Percentiles rank a stretch among this genome's conserved stretches.
Evolutionary conservation across 2,888 invertebrate genomes (phyloP).

Genomic region (Pelosia muscerda): DNA sequence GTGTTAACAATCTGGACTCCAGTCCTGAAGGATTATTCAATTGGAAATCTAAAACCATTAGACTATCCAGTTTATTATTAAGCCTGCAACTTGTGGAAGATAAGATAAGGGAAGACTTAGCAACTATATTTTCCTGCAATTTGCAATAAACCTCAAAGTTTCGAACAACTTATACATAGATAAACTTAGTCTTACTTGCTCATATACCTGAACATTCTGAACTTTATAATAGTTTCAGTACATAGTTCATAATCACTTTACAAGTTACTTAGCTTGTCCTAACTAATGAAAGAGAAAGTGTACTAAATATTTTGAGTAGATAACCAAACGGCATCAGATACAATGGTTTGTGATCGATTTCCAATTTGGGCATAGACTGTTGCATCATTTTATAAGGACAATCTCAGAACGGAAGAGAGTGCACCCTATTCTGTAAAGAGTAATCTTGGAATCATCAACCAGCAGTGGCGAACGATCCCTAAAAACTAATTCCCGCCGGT

Average conservation of each 20-base stretch:
- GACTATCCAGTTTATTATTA: neutral
- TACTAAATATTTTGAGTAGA: neutral
- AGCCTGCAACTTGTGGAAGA: neutral
- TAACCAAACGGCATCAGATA: neutral
- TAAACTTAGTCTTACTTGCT: conserved; percentile 1
- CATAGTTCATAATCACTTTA: neutral
- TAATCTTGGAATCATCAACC: no score
- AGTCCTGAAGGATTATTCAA: no score
- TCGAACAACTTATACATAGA: neutral
- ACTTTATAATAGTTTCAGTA: neutral
- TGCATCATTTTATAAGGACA: no score
- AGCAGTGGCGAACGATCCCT: no score
- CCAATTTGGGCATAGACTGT: no score
- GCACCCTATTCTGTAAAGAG: no score
- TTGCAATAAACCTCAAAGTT: neutral
- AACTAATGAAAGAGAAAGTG: neutral
- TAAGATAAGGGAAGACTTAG: neutral
- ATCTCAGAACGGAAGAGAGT: no score
- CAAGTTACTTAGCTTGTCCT: neutral
- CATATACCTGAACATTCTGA: neutral
- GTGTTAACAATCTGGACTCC: no score
- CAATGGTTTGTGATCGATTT: neutral
- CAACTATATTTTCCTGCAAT: neutral
- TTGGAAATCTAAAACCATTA: no score
- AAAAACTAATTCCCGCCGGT: no score